These are phyloP conservation scores for Podotricha telesiphe DNA, from an alignment of 2,888 invertebrate species.

Conservation along the genomic window DNA sequence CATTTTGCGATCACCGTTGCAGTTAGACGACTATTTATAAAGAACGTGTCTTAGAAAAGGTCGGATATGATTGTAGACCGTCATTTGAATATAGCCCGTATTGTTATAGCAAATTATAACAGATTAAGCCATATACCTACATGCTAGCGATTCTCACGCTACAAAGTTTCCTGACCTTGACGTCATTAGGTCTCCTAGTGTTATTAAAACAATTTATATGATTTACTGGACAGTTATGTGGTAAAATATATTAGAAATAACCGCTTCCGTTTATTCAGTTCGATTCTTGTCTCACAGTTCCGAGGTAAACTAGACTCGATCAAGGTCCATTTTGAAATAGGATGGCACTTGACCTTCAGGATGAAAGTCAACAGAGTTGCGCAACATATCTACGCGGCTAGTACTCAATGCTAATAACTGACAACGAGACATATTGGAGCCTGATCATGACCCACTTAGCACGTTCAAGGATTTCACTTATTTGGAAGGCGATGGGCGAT, in stretches of 20 bases:
- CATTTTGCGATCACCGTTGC: constrained; percentile 79
- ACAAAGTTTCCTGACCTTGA: constrained; percentile 77
- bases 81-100: constrained; percentile 80
- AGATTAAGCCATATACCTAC: constrained; percentile 77
- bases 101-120: constrained; percentile 81
- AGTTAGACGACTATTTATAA: constrained; percentile 82
- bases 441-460: constrained; percentile 81
- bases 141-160: constrained; percentile 77
- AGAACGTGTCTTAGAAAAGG: constrained; percentile 82
- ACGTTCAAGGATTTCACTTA: constrained; percentile 82
- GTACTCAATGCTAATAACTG: constrained; percentile 78
- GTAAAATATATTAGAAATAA: constrained; percentile 67
- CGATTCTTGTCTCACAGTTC: constrained; percentile 61
- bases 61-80: constrained; percentile 81
- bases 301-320: constrained; percentile 79
- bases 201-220: constrained; percentile 18
- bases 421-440: constrained; percentile 77
- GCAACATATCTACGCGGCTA: constrained; percentile 72
- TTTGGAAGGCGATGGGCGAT: constrained; percentile 79
- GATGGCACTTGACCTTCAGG: constrained; percentile 83
- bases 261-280: constrained; percentile 74
- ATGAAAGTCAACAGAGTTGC: constrained; percentile 83
- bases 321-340: constrained; percentile 83
- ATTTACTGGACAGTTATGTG: constrained; percentile 21
- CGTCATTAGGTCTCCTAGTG: constrained; percentile 61